phyloP scores from a whole-genome alignment of 2,113 vertebrate species.

The Rhabdomys dilectus region DNA sequence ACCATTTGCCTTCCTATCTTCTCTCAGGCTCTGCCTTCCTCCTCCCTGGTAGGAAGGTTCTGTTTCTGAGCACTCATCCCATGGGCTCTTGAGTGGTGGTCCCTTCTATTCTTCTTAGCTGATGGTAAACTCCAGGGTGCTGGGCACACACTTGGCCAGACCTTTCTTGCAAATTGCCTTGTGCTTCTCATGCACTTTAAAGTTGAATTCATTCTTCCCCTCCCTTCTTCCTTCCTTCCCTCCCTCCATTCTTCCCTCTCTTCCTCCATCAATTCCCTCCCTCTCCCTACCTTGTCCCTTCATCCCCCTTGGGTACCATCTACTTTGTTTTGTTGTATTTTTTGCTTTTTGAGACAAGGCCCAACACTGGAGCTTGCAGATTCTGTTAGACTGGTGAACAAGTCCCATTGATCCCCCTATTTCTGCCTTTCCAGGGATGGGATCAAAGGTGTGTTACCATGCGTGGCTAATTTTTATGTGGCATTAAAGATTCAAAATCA shows the following conservation, averaged over 20 bases:
- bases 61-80: background rate
- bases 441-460: background rate
- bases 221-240: background rate
- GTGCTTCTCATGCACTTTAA: background rate
- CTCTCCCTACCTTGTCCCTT: too few species aligned
- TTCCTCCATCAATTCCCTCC: background rate
- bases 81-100: background rate
- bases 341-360: background rate
- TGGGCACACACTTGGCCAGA: background rate
- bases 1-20: background rate
- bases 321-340: background rate
- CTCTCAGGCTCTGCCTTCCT: background rate
- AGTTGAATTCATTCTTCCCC: background rate
- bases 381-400: background rate
- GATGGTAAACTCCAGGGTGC: too few species aligned
- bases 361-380: background rate
- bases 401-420: background rate
- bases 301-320: fast-evolving
- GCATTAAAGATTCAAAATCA: background rate
- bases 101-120: background rate
- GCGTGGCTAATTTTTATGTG: background rate
- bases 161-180: background rate
- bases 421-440: background rate
- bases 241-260: fast-evolving
- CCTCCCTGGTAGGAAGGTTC: background rate